A percentile compares a stretch with the other conserved stretches of the same genome.
Conservation (phyloP, 2,797 vertebrate species). For the Sus cebifrons region DNA sequence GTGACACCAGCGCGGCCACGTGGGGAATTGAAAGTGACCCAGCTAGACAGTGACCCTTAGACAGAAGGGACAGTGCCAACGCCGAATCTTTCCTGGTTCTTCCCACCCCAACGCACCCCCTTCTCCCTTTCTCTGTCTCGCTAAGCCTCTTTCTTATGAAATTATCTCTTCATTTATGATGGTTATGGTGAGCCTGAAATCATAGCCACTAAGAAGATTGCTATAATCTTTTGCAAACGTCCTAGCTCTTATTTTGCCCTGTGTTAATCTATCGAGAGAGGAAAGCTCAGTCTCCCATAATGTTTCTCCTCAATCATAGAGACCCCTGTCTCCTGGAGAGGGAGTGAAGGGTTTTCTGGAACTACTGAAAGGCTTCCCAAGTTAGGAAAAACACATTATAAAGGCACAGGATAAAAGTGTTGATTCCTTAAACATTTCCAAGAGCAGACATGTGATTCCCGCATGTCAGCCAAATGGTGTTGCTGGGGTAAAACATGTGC, state of each 20-base stretch:
- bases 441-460: neutral
- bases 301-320: neutral
- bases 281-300: neutral
- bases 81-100: neutral
- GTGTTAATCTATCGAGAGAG: neutral
- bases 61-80: too few species aligned
- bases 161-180: neutral
- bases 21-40: neutral
- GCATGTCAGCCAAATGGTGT: neutral
- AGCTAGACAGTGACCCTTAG: too few species aligned
- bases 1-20: accelerated
- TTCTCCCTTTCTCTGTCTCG: neutral
- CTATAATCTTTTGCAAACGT: neutral
- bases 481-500: neutral
- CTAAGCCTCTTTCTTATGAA: neutral
- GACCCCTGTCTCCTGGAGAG: neutral
- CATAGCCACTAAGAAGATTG: neutral
- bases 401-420: neutral
- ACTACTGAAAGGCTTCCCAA: neutral
- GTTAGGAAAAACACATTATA: neutral
- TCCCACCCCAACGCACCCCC: too few species aligned
- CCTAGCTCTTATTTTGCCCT: neutral
- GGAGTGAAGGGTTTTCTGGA: slow-evolving; percentile 58
- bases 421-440: neutral
- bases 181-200: neutral